Evolutionary conservation across 92 coral and sea anemone genomes (phyloP), one percentile per base, ranked within the genome.

Genomic region (Siderastrea siderea): DNA sequence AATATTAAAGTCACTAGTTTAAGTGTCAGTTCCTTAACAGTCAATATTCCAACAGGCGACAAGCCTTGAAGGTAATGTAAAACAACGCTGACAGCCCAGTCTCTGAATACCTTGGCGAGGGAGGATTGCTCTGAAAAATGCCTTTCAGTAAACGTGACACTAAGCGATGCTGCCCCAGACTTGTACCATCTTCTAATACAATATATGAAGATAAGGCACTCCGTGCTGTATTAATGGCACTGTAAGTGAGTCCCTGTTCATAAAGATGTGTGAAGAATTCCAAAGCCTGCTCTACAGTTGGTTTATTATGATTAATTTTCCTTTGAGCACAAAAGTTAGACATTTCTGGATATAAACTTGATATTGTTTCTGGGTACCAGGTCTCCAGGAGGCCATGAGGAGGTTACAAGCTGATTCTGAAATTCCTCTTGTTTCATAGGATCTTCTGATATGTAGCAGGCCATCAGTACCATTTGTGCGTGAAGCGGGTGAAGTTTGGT

Each of bases 351-450:
- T 64, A 71, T 82, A 77, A 1, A 59, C 49, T 48, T 13, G 47
- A 38, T 90, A 90, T 64, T 90, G 93, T 38, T 79, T 85, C 77
- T 79, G 77, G 55, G 90, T 85, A 6, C 82, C 66, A 43, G 51
- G 68, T 75, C 88, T 73, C 88, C 92, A 75, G 3, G 92, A 82
- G 14, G 71, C n/a, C 78, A 88, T 82, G 93, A 90, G 80, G 60
- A 85, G 64, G 67, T 66, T 70, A 2, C 49, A 51, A 90, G 93
- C 90, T 79, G 71, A 38, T 43, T 82, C 72, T 26, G 87, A 90
- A 63, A 90, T 49, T 71, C 93, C 93, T 66, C 74, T 84, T 68
- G 69, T 59, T 72, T 90, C 68, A 75, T 45, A 80, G 64, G 50
- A 59, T 85, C 79, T 62, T 90, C 79, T 8, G 90, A 78, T 64